phyloP scores from a whole-genome alignment of 1,140 invertebrate species.

The Drosophila malerkotliana region DNA sequence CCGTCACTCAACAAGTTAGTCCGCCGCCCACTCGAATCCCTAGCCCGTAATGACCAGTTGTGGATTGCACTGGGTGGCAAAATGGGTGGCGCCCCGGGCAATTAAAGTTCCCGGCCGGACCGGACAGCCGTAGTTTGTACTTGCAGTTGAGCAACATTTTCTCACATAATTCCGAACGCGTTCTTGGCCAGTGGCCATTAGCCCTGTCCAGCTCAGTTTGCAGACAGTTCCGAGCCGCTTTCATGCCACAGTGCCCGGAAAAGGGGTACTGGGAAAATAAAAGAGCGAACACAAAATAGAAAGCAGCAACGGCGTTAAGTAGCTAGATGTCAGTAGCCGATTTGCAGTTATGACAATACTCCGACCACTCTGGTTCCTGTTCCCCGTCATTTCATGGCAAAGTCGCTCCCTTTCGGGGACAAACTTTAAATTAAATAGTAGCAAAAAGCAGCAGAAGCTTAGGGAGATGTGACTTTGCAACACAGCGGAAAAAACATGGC shows the following conservation, averaged over 20 bases:
- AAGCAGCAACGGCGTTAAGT: constrained; percentile 35
- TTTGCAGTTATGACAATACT: constrained; percentile 65
- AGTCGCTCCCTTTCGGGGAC: constrained; percentile 9
- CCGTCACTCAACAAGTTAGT: constrained; percentile 64
- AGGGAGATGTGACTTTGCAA: constrained; percentile 11
- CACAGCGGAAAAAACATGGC: constrained; percentile 24
- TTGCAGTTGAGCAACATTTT: constrained; percentile 48
- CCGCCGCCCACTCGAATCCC: not conserved
- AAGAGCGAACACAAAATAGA: constrained; percentile 3
- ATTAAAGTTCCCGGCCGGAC: constrained; percentile 62
- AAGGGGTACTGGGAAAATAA: not conserved
- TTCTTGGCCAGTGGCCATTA: constrained; percentile 34
- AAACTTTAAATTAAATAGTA: constrained; percentile 59
- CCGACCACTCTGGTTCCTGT: not conserved
- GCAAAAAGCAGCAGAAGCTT: constrained; percentile 20
- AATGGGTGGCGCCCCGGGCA: constrained; percentile 29
- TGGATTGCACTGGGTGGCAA: constrained; percentile 24
- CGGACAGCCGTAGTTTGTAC: constrained; percentile 20
- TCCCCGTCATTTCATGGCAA: constrained; percentile 14
- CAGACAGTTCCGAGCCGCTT: constrained; percentile 60
- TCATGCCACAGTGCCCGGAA: constrained; percentile 43
- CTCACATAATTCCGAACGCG: constrained; percentile 44
- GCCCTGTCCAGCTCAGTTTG: constrained; percentile 10
- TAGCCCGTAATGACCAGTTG: constrained; percentile 63
- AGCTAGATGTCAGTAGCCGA: constrained; percentile 63